Evolutionary conservation across 2,113 vertebrate species (phyloP).

Genomic region (Pomatostomus ruficeps): DNA sequence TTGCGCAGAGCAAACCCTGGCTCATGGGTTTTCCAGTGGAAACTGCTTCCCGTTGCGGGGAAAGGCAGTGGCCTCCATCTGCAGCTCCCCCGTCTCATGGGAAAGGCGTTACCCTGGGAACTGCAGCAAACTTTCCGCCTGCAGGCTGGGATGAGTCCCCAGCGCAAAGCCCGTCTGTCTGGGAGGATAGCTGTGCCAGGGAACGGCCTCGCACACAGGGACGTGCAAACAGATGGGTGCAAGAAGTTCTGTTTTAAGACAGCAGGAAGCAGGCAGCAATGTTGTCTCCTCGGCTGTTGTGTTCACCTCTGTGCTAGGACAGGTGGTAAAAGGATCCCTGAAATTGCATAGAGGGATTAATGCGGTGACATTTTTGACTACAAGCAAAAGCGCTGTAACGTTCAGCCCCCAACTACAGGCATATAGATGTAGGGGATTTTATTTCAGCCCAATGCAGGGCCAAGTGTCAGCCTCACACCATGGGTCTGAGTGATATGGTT

Average conservation of each 20-base stretch:
- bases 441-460: not conserved
- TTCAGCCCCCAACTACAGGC: not conserved
- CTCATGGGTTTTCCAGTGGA: not conserved
- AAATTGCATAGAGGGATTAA: not conserved
- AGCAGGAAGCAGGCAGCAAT: not conserved
- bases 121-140: not conserved
- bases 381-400: rapidly evolving
- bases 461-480: not conserved
- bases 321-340: not conserved
- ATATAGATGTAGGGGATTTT: not conserved
- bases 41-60: rapidly evolving
- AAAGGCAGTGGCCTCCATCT: not conserved
- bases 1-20: rapidly evolving
- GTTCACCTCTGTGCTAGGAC: not conserved
- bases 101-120: not conserved
- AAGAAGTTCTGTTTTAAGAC: not conserved
- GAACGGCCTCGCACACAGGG: not conserved
- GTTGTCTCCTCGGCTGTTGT: not conserved
- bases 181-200: not conserved
- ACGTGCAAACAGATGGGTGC: not conserved
- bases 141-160: not conserved
- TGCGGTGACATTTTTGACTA: not conserved
- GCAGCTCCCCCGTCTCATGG: not conserved
- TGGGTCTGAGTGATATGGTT: rapidly evolving
- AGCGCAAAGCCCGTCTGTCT: not conserved